Conservation (phyloP, 2,888 invertebrate genomes). For the Acleris holmiana region DNA sequence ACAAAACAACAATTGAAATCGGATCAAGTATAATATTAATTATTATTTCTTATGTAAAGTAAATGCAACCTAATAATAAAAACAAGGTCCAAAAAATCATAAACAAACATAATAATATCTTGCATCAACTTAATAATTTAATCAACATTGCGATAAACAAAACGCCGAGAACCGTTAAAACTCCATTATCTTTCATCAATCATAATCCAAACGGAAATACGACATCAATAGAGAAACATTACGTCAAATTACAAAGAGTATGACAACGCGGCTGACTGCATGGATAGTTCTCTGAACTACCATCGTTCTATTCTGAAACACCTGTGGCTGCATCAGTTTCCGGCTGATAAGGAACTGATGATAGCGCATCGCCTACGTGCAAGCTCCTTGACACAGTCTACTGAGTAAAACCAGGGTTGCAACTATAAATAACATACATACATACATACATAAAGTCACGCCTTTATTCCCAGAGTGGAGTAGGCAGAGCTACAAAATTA, state of each 20-base stretch:
- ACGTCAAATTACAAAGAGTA: background rate
- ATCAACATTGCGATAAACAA: no score
- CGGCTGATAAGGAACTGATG: constrained; percentile 58
- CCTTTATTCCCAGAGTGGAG: no score
- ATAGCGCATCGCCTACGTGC: constrained; percentile 32
- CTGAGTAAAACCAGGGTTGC: constrained; percentile 9
- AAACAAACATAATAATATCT: no score
- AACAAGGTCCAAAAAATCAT: no score
- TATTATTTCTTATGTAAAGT: no score
- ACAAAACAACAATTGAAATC: no score
- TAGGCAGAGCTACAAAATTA: no score
- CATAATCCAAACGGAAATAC: constrained; percentile 4
- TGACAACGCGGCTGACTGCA: constrained; percentile 3
- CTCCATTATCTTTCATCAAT: background rate
- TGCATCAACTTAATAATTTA: no score
- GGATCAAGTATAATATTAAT: no score
- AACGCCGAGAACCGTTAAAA: no score
- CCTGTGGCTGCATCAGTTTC: constrained; percentile 67
- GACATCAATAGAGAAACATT: constrained; percentile 8
- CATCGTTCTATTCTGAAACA: constrained; percentile 49
- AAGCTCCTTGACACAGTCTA: constrained; percentile 12
- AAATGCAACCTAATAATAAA: no score
- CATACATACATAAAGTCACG: no score
- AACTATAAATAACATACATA: background rate
- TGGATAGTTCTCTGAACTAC: constrained; percentile 57